phyloP scores from a whole-genome alignment of 2,797 vertebrate genomes.

The Glossophaga mutica region DNA sequence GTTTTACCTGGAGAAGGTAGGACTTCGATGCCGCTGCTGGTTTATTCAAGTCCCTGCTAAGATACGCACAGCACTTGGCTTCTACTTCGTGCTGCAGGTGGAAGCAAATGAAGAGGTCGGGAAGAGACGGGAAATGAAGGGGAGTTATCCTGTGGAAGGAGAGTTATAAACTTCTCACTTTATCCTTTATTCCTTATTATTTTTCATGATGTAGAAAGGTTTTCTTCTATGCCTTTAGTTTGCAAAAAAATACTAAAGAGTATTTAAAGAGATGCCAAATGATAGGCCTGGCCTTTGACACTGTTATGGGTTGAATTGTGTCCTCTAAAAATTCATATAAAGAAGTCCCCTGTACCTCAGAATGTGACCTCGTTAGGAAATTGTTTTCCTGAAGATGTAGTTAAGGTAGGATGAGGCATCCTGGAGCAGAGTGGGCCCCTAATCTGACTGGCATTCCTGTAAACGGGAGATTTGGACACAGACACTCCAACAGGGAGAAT shows the following conservation, averaged over 20 bases:
- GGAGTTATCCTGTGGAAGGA: background rate
- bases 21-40: background rate
- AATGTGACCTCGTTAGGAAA: background rate
- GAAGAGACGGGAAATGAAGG: background rate
- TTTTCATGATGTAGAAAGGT: background rate
- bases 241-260: background rate
- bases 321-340: too few relatives aligned
- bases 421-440: too few relatives aligned
- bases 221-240: background rate
- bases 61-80: background rate
- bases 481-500: background rate
- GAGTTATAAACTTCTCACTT: background rate
- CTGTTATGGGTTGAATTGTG: too few relatives aligned
- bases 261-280: background rate
- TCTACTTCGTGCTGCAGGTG: background rate
- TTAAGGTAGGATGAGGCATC: background rate
- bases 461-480: background rate
- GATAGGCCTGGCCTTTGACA: background rate
- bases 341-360: too few relatives aligned
- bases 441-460: background rate
- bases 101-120: background rate
- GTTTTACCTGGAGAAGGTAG: background rate
- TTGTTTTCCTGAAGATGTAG: background rate
- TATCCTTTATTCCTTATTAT: background rate
- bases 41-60: background rate